Evolutionary conservation across 1,140 invertebrate genomes (phyloP), one percentile per base, ranked within the genome.

Genomic region (Galendromus occidentalis): DNA sequence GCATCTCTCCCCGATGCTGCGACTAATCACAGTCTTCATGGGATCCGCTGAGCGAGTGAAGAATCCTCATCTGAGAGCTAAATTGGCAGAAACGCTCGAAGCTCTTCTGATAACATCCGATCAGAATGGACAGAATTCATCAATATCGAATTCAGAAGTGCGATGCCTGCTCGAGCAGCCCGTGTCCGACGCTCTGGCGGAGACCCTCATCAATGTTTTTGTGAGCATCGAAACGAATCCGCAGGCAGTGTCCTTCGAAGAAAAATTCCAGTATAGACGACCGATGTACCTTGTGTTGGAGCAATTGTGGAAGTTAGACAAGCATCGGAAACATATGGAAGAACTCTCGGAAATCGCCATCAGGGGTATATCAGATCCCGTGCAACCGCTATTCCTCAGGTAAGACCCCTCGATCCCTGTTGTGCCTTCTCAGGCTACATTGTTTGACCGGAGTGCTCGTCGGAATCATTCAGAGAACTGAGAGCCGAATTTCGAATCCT

Each of bases 141-240:
- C 25, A 29, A 59, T 59, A 78, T 44, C 73, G 80, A 1, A 25
- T 22, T 5, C 17, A 1, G 17, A 59, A 18, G 51, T 59, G 14
- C 20, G 51, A 25, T 45, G 1, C 29, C 30, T 20, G 2, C 44
- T 64, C 42, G 64, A 67, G 42, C 47, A 28, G 9, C 39, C 66
- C 2, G 17, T 30, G n/a, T 59, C 51, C 4, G 51, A 59, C 33
- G 12, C 51, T 22, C 20, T 59, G 14, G 51, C 51, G 25, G 17
- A 59, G 64, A 66, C 39, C 17, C 30, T 59, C 28, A 66, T 64
- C 42, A 29, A 44, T 18, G 64, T 63, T 2, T 96, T 96, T 76
- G 92, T 96, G 41, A 87, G 87, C 67, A 96, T 97, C 66, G 92
- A 97, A 79, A 91, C 94, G 86, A 95, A 91, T 1, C 91, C 91